These are phyloP conservation scores for Polypterus bichir DNA, from an alignment of 2,113 vertebrate species.

Conservation along the genomic window DNA sequence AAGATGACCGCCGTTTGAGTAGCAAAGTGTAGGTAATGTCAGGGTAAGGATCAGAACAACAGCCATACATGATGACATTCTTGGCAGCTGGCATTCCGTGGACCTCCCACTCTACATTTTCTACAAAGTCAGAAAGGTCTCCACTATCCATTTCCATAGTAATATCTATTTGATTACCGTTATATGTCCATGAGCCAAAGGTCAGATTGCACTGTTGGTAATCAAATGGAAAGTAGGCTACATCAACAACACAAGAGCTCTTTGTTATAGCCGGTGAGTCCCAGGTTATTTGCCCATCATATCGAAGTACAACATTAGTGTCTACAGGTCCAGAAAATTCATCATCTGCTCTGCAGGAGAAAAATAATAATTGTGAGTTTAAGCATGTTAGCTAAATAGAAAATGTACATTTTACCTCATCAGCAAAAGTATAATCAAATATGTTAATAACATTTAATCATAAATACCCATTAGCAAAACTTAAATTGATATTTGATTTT, in stretches of 20 bases:
- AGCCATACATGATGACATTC: slow-evolving; percentile 86
- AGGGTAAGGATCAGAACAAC: slow-evolving; percentile 93
- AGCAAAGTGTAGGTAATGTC: slow-evolving; percentile 87
- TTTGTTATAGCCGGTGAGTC: slow-evolving; percentile 92
- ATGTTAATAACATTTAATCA: no score
- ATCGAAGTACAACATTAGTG: slow-evolving; percentile 85
- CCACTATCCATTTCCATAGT: slow-evolving; percentile 72
- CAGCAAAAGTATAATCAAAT: no score
- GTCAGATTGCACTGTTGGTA: slow-evolving; percentile 89
- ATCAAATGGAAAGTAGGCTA: slow-evolving; percentile 93
- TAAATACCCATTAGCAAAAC: no score
- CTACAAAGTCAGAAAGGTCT: slow-evolving; percentile 87
- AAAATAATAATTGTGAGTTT: slow-evolving; percentile 2
- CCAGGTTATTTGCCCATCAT: slow-evolving; percentile 87
- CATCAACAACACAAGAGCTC: slow-evolving; percentile 88
- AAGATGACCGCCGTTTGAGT: slow-evolving; percentile 84
- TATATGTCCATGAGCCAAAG: slow-evolving; percentile 97
- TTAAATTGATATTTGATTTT: no score
- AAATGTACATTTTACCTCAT: no score
- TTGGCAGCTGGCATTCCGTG: slow-evolving; percentile 87
- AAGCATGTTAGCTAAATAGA: no score
- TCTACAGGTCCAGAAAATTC: slow-evolving; percentile 74
- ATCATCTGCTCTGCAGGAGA: slow-evolving; percentile 68
- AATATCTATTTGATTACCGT: slow-evolving; percentile 93
- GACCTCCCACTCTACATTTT: slow-evolving; percentile 96